Evolutionary conservation across 2,888 invertebrate genomes (phyloP), one percentile per base, ranked within the genome.

Genomic region (Eupithecia exiguata): DNA sequence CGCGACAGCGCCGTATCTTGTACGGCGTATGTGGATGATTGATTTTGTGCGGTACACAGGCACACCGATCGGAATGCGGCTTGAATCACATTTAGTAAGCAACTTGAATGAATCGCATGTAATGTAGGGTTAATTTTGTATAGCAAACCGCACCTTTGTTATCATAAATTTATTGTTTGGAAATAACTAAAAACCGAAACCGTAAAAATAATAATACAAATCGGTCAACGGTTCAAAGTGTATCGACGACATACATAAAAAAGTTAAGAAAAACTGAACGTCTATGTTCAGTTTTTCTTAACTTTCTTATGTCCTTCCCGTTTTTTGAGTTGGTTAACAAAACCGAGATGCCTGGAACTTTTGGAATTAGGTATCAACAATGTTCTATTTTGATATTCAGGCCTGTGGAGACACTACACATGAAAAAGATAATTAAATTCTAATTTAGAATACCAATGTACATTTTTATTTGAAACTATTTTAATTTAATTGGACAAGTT

Each of bases 1-100:
- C 89, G 89, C 88, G 78, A 88, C 77, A 77, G 49, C 72, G 77
- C 14, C 65, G 69, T 66, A 61, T 65, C 73, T 74, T 72, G 70
- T 72, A 71, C 68, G 70, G 66, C 68, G 73, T 77, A 76, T 77
- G 78, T 72, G 74, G 71, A 74, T 79, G 77, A 78, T 78, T 75
- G 78, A 75, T 78, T 76, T 72, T 58, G 49, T 76, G 69, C 38
- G 58, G 73, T 68, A 36, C 53, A 53, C 53, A 1, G 12, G 62
- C 18, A 68, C 36, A 62, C 43, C 69, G 70, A 70, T 76, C 65
- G 53, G 61, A 49, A 63, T 67, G 69, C 73, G 38, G 68, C 67
- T 73, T 71, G 35, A 71, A 73, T 53, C 71, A 68, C 43, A 63
- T 72, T 69, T 62, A 12, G 62, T 35, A 62, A 58, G 58, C 25